Evolutionary conservation across 2,113 vertebrate genomes (phyloP).

Genomic region (Hoplias malabaricus): DNA sequence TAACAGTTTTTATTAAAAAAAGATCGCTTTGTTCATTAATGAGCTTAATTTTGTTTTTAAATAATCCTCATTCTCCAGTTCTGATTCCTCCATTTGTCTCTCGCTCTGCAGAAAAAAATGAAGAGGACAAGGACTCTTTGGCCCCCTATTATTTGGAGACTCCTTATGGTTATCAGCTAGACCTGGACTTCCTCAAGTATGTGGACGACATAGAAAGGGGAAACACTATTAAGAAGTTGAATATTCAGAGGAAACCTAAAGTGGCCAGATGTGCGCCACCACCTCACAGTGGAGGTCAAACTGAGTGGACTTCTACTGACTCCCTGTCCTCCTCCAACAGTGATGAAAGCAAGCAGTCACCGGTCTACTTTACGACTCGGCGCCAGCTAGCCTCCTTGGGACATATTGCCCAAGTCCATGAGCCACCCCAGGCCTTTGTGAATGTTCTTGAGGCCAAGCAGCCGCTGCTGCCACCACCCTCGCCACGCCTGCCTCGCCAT

Average conservation of each 20-base stretch:
- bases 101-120: constrained; percentile 77
- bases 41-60: not conserved
- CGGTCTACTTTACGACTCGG: constrained; percentile 69
- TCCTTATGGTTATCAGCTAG: constrained; percentile 95
- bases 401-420: constrained; percentile 59
- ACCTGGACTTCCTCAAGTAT: constrained; percentile 97
- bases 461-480: constrained; percentile 82
- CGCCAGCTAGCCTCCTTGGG: constrained; percentile 61
- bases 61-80: not conserved
- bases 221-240: constrained; percentile 92
- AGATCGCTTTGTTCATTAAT: not conserved
- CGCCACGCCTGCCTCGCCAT: constrained; percentile 82
- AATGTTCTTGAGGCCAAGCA: constrained; percentile 74
- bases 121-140: constrained; percentile 79
- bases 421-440: constrained; percentile 72
- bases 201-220: constrained; percentile 97
- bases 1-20: not conserved
- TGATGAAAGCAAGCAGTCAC: constrained; percentile 85
- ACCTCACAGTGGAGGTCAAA: constrained; percentile 70
- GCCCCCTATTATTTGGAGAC: constrained; percentile 93
- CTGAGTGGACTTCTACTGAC: constrained; percentile 88
- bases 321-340: constrained; percentile 92
- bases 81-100: not conserved
- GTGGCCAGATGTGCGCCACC: constrained; percentile 57
- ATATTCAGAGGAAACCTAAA: constrained; percentile 86